Evolutionary conservation across 2,888 invertebrate species (phyloP), one percentile per base, ranked within the genome.

Genomic region (Acleris literana): DNA sequence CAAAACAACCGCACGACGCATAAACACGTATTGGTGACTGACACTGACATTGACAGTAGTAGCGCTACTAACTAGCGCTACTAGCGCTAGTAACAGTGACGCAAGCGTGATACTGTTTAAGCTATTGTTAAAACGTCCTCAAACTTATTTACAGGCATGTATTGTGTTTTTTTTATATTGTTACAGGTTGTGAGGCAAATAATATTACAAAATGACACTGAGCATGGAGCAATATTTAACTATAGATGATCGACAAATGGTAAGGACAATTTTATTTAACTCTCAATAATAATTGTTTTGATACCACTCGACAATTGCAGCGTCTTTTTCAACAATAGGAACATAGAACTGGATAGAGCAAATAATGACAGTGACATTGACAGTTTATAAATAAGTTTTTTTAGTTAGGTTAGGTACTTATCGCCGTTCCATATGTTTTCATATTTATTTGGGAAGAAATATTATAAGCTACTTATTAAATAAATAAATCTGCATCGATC

Each of bases 171-270:
- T 17, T n/a, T 17, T 3, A 5, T 18, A 54, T 57, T 58, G 48
- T 68, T 65, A 25, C 66, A 61, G 61, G 18, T 48, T 44, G 5
- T 46, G 20, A 20, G 11, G 20, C 11, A 0, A 20, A 20, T 7
- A 7, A 4, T 20, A 18, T 49, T 49, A n/a, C 46, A 46, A 22
- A 22, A 91, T 92, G 92, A 91, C 90, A 5, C 63, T 91, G 22
- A 84, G 85, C 69, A 83, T 90, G 79, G 87, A 92, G 73, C 92
- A 92, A 73, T 76, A 85, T 25, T 84, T 92, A 17, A 78, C 73
- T 18, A 80, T 81, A 46, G 90, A 90, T 56, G 92, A 92, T 58
- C 85, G 83, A 70, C 82, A 89, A 76, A 86, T 90, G 87, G 92
- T 91, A 80, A 77, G 2, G 33, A 3, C 81, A 25, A n/a, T 46